These are phyloP conservation scores for Colius striatus DNA, from an alignment of 2,113 vertebrate genomes.

Conservation along the genomic window DNA sequence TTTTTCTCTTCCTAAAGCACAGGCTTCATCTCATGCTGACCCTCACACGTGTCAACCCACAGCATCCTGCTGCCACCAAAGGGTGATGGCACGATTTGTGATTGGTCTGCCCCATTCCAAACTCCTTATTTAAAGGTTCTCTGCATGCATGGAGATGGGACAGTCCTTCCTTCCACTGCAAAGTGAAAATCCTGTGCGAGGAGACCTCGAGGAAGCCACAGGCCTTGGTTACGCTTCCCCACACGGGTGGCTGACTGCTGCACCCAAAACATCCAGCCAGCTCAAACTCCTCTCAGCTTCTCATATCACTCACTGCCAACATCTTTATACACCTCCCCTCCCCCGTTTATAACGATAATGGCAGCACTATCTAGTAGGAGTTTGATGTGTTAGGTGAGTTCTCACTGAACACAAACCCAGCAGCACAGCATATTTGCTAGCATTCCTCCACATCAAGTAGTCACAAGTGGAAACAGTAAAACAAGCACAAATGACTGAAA, in stretches of 20 bases:
- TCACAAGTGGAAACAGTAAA: background rate
- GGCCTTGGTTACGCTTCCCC: background rate
- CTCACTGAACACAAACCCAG: background rate
- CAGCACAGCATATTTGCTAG: background rate
- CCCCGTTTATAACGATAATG: rapidly evolving
- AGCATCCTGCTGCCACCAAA: background rate
- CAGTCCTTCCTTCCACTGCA: background rate
- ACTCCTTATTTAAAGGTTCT: background rate
- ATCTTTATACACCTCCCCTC: rapidly evolving
- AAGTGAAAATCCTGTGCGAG: background rate
- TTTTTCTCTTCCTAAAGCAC: background rate
- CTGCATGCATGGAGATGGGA: background rate
- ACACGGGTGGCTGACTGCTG: background rate
- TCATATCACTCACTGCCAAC: background rate
- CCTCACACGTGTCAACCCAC: rapidly evolving
- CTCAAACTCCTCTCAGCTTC: background rate
- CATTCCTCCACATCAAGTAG: background rate
- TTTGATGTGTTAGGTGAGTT: background rate
- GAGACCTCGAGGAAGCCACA: background rate
- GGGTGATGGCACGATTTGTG: background rate
- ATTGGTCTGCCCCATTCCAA: background rate
- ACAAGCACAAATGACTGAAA: background rate
- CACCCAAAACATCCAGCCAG: background rate
- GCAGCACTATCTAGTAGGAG: background rate
- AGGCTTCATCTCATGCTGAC: rapidly evolving